Base-by-base conservation (phyloP, 2,888 invertebrate species). In the Sphecodes monilicornis region DNA sequence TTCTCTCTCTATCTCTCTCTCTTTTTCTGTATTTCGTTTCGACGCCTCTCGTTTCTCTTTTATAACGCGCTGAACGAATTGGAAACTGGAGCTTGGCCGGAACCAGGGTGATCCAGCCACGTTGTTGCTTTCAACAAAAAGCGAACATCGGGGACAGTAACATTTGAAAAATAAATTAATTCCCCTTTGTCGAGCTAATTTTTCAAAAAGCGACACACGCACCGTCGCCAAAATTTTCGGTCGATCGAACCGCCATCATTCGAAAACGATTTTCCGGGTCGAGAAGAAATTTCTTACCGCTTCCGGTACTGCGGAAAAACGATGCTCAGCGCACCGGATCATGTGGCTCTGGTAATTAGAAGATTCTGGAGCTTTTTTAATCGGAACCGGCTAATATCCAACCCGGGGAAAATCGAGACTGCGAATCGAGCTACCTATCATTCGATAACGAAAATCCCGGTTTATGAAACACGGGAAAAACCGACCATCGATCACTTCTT, bases 381-480 rank as follows among this genome's bases (percentile, higher is more conserved):
- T 86, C 87, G 86, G 32, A 64, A 68, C 71, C 74, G 32, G 39
- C 60, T 86, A 80, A 86, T 85, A 81, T 80, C 76, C 84, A 75
- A 66, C 70, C 60, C 0, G 3, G n/a, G 36, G 13, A 85, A 57
- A 78, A 29, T 66, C 68, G 78, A 74, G 66, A 70, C 46, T 22
- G 71, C 54, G 43, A 43, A 64, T 69, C 72, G 66, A 84, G 80
- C 84, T 87, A 74, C 86, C 81, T 74, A 87, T 85, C 80, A 80
- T 91, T 91, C 92, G 91, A 91, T 91, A 90, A 88, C 89, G 86
- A 85, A 89, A 89, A 91, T 90, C 83, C 88, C 82, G 89, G 88
- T 90, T 89, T 90, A 85, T 88, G 91, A 91, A 90, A 89, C 86
- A 85, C 88, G 81, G 86, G 88, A 66, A 85, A 88, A 89, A 82